Evolutionary conservation across 1,140 invertebrate genomes (phyloP), one percentile per base, ranked within the genome.

Genomic region (Pomacea maculata): DNA sequence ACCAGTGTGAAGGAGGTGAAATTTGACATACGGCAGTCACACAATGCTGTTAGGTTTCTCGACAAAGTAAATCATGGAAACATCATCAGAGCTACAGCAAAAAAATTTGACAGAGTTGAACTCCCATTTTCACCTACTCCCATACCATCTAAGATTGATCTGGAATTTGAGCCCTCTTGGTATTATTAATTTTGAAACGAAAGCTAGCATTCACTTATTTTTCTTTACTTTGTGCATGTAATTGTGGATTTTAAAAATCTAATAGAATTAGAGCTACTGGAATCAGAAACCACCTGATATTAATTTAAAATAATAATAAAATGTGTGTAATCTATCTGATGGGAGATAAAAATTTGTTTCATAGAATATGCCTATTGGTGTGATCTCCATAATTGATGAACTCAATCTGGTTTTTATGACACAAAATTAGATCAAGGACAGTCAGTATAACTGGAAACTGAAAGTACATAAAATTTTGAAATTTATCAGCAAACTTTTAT

Each of bases 81-180:
- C 14, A 17, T 21, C 15, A 0, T 10, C 12, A 21, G 19, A 9
- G 19, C n/a, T 0, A 25, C 63, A 67, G 63, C 25, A 21, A 57
- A 72, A 54, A 65, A 45, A 63, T 75, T 68, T 68, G 68, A 75
- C 57, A 63, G 64, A 67, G 75, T 79, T 34, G 74, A 77, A 54
- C 55, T 82, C n/a, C 82, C 79, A 52, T 75, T 75, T 25, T 83
- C 82, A n/a, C 77, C 78, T 19, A 57, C 76, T 63, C 61, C 61
- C 12, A 21, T 57, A 7, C 70, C 79, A 70, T 83, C 78, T 17
- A 71, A 70, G 57, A n/a, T 84, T 19, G 45, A 61, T 34, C 68
- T 84, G 29, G 73, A 79, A 76, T 17, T 29, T 29, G 21, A 76
- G 34, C 34, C 57, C 34, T 61, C 55, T 4, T 34, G 55, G 52